Evolutionary conservation across 2,797 vertebrate genomes (phyloP), one percentile per base, ranked within the genome.

Genomic region (Tauraco hartlaubi): DNA sequence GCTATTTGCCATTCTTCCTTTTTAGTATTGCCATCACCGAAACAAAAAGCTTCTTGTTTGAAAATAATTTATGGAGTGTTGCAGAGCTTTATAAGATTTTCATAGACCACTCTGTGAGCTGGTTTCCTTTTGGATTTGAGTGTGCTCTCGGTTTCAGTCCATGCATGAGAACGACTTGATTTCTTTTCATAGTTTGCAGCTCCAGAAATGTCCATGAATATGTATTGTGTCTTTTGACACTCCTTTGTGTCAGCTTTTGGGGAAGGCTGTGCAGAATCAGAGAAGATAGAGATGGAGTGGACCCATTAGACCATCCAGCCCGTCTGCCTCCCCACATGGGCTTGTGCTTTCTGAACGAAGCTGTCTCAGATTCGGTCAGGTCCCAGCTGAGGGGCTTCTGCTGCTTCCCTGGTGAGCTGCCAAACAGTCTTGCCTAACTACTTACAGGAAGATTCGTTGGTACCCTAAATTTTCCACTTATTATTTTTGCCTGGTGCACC

Each of bases 61-160:
- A 97, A 98, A 97, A 97, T 97, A 97, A 98, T 97, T 97, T 96
- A 95, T 97, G 94, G 93, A 90, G 95, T 22, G 35, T 93, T 88
- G 75, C 89, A 95, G 86, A 85, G 95, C 94, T 97, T 92, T 84
- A 95, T 95, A 91, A 97, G 94, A 96, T 95, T 93, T 97, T 92
- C 95, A 91, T 95, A 86, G 69, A 83, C 52, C 90, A 62, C 92
- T 96, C 96, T 97, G 94, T 26, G 79, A 97, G 95, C 75, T 82
- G 93, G 67, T 85, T 90, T 97, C 92, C 85, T 94, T 92, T 77
- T 81, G 75, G 95, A 90, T 96, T 92, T 85, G 74, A 88, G 55
- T n/a, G 80, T 92, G 83, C 90, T 97, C 95, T 96, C 96, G 69
- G 41, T 96, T 97, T 92, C 96, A 97, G 94, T 72, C 96, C 95